Percentiles rank a stretch among this genome's conserved stretches.
Conservation (phyloP, 2,797 vertebrate species). For the Epinephelus awoara region DNA sequence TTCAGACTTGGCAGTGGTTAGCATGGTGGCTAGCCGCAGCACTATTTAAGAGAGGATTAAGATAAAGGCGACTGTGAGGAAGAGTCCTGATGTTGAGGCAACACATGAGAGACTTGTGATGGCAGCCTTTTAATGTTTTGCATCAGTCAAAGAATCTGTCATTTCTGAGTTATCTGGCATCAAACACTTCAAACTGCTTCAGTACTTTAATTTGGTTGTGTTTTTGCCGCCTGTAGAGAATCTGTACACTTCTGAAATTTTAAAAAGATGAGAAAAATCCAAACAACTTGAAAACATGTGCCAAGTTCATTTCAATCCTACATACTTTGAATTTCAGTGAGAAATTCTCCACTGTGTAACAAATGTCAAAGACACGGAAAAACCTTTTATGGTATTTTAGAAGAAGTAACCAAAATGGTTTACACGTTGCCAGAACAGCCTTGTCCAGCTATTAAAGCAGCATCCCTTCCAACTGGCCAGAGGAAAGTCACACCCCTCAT, state of each 20-base stretch:
- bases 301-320: not conserved
- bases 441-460: constrained; percentile 29
- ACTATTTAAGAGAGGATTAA: constrained; percentile 41
- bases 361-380: not conserved
- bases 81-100: constrained; percentile 30
- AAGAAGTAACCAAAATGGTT: constrained; percentile 10
- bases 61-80: constrained; percentile 27
- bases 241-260: not conserved
- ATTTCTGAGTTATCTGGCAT: constrained; percentile 1
- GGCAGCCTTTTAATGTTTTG: constrained; percentile 25
- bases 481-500: constrained; percentile 52
- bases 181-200: constrained; percentile 10
- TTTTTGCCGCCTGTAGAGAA: not conserved
- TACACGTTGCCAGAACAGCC: constrained; percentile 13
- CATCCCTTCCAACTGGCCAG: constrained; percentile 31
- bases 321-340: not conserved
- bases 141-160: constrained; percentile 29
- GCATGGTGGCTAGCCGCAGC: constrained; percentile 14
- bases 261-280: not conserved
- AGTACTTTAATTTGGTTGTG: not conserved
- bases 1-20: constrained; percentile 70
- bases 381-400: not conserved
- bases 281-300: not conserved
- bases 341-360: not conserved
- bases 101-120: constrained; percentile 19